phyloP scores from a whole-genome alignment of 2,797 vertebrate genomes.

The Mormyrus proboscirostris region DNA sequence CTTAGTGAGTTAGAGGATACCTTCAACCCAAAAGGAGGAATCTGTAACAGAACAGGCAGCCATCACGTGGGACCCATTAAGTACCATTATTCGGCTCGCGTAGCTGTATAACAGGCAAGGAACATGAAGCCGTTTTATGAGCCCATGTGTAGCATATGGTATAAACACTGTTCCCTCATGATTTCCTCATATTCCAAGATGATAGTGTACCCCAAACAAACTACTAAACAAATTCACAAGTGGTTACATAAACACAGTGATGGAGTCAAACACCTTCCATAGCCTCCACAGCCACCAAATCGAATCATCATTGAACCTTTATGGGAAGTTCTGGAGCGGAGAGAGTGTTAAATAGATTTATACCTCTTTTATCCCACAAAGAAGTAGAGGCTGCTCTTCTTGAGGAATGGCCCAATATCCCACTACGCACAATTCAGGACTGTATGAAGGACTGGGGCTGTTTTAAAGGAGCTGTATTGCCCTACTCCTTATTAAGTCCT shows the following conservation, averaged over 20 bases:
- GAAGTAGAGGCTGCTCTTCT: neutral
- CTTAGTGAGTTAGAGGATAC: neutral
- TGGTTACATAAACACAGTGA: neutral
- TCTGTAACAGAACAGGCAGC: neutral
- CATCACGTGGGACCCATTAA: neutral
- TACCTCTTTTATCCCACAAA: neutral
- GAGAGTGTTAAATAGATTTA: neutral
- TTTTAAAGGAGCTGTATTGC: neutral
- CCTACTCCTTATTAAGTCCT: neutral
- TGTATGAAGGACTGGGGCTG: neutral
- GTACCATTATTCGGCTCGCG: neutral
- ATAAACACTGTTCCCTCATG: neutral
- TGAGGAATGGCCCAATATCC: neutral
- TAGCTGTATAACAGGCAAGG: neutral
- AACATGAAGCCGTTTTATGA: neutral
- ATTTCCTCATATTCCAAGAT: neutral
- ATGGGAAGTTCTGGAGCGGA: neutral
- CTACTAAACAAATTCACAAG: neutral
- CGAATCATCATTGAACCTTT: neutral
- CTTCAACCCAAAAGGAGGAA: neutral
- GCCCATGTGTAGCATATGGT: neutral
- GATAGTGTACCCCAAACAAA: neutral
- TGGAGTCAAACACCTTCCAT: neutral
- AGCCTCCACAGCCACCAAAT: neutral
- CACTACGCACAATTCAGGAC: neutral